A percentile compares a stretch with the other conserved stretches of the same genome.
These are phyloP conservation scores for Ptychodera flava DNA, from an alignment of 35 echinoderm and acorn worm genomes.

Conservation along the genomic window DNA sequence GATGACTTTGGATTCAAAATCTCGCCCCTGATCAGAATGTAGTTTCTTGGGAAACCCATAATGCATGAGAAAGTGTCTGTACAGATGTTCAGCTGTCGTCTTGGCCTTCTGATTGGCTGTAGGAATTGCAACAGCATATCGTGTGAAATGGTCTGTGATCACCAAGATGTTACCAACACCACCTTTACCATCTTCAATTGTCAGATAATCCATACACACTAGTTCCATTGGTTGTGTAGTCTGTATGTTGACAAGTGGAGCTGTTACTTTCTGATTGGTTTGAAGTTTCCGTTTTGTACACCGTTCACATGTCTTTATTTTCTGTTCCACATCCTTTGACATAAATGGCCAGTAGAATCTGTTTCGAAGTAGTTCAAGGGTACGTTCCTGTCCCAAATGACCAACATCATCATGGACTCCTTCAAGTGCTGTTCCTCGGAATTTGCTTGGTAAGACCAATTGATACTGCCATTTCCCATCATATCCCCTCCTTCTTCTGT, in stretches of 20 bases:
- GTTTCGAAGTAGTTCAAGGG: neutral
- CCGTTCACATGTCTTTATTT: constrained; percentile 31
- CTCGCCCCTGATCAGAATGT: too few relatives aligned
- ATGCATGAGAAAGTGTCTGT: too few relatives aligned
- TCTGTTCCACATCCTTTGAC: constrained; percentile 22
- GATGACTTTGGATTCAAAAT: too few relatives aligned
- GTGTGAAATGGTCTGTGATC: too few relatives aligned
- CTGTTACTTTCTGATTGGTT: neutral
- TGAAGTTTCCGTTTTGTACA: constrained; percentile 42
- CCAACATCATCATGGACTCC: too few relatives aligned
- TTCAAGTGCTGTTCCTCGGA: neutral
- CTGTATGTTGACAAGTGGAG: constrained; percentile 19
- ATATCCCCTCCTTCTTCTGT: neutral
- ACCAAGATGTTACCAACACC: too few relatives aligned
- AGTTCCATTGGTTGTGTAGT: constrained; percentile 32
- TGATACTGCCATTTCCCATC: neutral
- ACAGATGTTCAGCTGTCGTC: too few relatives aligned
- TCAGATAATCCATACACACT: constrained; percentile 29
- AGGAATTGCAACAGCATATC: too few relatives aligned
- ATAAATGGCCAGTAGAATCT: constrained; percentile 54
- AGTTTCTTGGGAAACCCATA: too few relatives aligned
- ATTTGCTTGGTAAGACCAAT: neutral
- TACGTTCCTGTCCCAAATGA: too few relatives aligned
- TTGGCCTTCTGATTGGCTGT: too few relatives aligned
- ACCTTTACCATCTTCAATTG: too few relatives aligned